Evolutionary conservation across 2,113 vertebrate genomes (phyloP).

Genomic region (Hystrix cristata): DNA sequence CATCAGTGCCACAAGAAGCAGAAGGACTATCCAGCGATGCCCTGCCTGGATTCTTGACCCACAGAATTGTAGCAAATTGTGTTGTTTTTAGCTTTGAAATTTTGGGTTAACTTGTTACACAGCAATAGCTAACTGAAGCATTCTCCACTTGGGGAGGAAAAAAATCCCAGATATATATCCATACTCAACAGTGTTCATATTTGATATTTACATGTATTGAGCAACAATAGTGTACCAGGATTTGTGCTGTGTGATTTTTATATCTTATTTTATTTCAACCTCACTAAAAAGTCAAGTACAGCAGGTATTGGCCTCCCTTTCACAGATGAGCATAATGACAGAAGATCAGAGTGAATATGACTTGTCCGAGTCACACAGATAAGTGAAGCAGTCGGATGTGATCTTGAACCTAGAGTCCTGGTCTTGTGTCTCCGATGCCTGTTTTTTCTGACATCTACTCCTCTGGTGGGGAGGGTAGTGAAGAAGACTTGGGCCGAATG

Average conservation of each 20-base stretch:
- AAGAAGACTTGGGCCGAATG: background rate
- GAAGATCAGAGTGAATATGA: background rate
- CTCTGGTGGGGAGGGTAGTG: background rate
- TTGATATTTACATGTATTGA: background rate
- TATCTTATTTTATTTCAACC: background rate
- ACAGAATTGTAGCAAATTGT: background rate
- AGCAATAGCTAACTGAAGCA: background rate
- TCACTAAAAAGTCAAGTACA: background rate
- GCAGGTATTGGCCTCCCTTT: background rate
- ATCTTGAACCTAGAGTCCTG: background rate
- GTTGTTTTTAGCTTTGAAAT: background rate
- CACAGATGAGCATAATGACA: background rate
- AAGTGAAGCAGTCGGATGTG: background rate
- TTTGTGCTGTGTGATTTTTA: background rate
- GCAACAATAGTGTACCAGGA: background rate
- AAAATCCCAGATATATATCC: background rate
- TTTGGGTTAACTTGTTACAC: background rate
- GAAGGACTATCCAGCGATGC: too few relatives aligned
- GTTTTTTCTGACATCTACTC: background rate
- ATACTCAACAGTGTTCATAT: too few relatives aligned
- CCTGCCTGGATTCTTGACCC: too few relatives aligned
- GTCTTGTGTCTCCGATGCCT: fast-evolving
- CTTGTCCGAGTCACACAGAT: background rate
- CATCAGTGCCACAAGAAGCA: too few relatives aligned
- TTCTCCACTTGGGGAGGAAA: background rate